Percentiles rank a stretch among this genome's conserved stretches.
Evolutionary conservation across 2,888 invertebrate genomes (phyloP).

Genomic region (Drosophila robusta): DNA sequence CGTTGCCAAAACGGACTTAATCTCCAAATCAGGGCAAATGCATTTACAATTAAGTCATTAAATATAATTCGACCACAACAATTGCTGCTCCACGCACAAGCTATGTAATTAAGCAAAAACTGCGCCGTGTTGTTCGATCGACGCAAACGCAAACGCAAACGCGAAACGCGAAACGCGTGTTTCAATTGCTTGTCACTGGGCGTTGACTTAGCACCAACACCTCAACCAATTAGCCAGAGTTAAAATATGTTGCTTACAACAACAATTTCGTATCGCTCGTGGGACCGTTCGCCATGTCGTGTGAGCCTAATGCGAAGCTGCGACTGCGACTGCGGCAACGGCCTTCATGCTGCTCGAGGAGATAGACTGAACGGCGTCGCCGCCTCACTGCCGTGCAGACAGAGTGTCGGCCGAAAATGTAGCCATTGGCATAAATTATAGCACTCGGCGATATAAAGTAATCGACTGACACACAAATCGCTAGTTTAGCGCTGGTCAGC

Average conservation of each 20-base stretch:
- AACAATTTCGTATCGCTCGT: constrained; percentile 2
- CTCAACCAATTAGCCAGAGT: constrained; percentile 43
- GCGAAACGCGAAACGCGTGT: constrained; percentile 27
- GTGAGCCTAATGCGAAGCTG: constrained; percentile 27
- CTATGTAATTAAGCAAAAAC: constrained; percentile 61
- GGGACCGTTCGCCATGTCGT: neutral
- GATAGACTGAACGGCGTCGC: constrained; percentile 72
- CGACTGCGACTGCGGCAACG: constrained; percentile 31
- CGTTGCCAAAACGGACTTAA: constrained; percentile 24
- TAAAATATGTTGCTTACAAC: constrained; percentile 50
- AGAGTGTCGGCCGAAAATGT: constrained; percentile 61
- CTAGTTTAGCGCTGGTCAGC: constrained; percentile 39
- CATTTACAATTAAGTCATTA: constrained; percentile 74
- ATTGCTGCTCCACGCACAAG: constrained; percentile 34
- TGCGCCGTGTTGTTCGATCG: constrained; percentile 57
- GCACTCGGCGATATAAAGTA: constrained; percentile 57
- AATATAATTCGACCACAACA: constrained; percentile 70
- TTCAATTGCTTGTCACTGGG: constrained; percentile 35
- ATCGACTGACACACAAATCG: constrained; percentile 78
- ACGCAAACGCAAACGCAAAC: constrained; percentile 12
- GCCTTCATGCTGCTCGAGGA: constrained; percentile 63
- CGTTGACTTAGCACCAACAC: constrained; percentile 42
- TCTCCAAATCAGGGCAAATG: constrained; percentile 21
- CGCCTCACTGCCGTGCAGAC: constrained; percentile 53
- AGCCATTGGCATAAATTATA: constrained; percentile 78